A percentile compares a stretch with the other conserved stretches of the same genome.
These are phyloP conservation scores for Teleogryllus occipitalis DNA, from an alignment of 1,140 invertebrate genomes.

Conservation along the genomic window DNA sequence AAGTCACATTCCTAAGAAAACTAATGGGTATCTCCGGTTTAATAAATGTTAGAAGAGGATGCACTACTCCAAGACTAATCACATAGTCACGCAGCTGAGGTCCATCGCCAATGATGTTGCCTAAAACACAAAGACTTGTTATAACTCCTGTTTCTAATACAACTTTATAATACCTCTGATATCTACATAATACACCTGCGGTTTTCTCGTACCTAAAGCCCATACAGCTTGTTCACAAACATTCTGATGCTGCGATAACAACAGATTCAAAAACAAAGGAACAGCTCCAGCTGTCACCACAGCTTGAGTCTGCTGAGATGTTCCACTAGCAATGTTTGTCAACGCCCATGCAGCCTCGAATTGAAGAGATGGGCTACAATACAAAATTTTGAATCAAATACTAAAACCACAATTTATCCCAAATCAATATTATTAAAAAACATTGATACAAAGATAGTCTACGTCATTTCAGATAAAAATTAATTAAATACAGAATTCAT, in stretches of 20 bases:
- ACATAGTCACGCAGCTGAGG: conserved; percentile 84
- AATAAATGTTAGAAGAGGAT: conserved; percentile 82
- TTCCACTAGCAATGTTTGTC: conserved; percentile 98
- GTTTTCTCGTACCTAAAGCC: conserved; percentile 67
- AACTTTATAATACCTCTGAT: not conserved
- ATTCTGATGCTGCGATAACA: conserved; percentile 89
- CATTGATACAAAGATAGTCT: too few species aligned
- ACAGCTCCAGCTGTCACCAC: conserved; percentile 93
- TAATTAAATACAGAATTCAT: too few species aligned
- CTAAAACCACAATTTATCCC: not conserved
- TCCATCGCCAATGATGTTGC: conserved; percentile 89
- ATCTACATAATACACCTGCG: not conserved
- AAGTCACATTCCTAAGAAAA: conserved; percentile 94
- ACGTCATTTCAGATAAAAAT: too few species aligned
- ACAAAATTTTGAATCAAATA: not conserved
- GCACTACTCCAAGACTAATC: conserved; percentile 81
- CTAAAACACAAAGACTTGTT: conserved; percentile 27
- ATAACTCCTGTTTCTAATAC: not conserved
- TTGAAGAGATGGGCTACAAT: conserved; percentile 75
- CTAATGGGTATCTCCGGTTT: conserved; percentile 86
- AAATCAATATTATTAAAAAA: too few species aligned
- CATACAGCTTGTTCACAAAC: conserved; percentile 99
- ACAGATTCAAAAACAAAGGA: conserved; percentile 83
- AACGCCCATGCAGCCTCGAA: conserved; percentile 99
- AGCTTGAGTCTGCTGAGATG: conserved; percentile 90